Percentiles rank a stretch among this genome's conserved stretches.
Evolutionary conservation across 2,797 vertebrate species (phyloP).

Genomic region (Hippocampus kuda): DNA sequence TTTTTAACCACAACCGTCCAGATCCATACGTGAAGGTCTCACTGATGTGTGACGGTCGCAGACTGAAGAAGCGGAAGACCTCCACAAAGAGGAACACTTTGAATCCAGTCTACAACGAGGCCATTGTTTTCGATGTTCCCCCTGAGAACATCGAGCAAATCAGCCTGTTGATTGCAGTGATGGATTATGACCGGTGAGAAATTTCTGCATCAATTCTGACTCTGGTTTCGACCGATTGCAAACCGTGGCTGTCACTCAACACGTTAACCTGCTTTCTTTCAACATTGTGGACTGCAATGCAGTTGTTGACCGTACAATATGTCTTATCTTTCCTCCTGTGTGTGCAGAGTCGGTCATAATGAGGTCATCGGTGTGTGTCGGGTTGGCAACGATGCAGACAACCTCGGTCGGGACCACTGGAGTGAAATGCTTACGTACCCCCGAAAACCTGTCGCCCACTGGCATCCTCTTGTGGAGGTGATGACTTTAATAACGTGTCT

Average conservation of each 20-base stretch:
- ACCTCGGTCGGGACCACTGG: constrained; percentile 92
- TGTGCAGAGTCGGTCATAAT: constrained; percentile 98
- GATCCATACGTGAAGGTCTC: constrained; percentile 99
- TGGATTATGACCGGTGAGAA: constrained; percentile 98
- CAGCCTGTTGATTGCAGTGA: constrained; percentile 92
- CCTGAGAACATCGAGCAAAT: constrained; percentile 97
- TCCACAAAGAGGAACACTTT: constrained; percentile 97
- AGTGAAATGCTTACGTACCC: constrained; percentile 98
- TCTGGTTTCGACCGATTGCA: neutral
- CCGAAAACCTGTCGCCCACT: constrained; percentile 95
- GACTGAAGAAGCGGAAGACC: constrained; percentile 97
- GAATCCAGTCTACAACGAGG: constrained; percentile 98
- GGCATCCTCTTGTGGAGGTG: constrained; percentile 97
- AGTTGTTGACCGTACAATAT: constrained; percentile 36
- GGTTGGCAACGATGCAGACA: constrained; percentile 89
- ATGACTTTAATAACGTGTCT: constrained; percentile 18
- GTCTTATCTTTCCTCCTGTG: constrained; percentile 27
- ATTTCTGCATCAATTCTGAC: neutral
- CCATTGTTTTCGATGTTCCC: constrained; percentile 97
- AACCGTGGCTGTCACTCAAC: neutral
- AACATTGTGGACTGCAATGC: neutral
- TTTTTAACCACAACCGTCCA: constrained; percentile 40
- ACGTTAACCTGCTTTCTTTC: neutral
- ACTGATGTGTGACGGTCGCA: constrained; percentile 91
- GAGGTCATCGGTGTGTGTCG: constrained; percentile 97